phyloP scores from a whole-genome alignment of 2,113 vertebrate genomes.

The Dolichallabes microphthalmus region DNA sequence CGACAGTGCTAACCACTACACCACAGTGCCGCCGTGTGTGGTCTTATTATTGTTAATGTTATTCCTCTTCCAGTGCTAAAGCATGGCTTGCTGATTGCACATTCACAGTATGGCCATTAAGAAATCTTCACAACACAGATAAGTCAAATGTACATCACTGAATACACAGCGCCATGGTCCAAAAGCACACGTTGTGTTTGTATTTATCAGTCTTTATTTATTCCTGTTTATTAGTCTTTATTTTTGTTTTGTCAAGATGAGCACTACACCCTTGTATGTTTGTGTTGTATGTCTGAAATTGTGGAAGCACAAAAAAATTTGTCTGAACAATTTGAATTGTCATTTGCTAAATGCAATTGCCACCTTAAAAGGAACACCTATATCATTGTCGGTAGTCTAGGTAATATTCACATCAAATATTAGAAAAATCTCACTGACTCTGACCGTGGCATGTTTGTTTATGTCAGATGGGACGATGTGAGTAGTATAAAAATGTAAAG shows the following conservation, averaged over 20 bases:
- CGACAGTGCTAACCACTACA: no score
- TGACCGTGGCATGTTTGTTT: neutral
- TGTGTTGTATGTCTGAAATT: neutral
- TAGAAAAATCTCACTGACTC: neutral
- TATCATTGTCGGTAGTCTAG: no score
- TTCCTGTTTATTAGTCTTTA: slow-evolving; percentile 34
- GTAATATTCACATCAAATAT: neutral
- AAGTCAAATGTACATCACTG: neutral
- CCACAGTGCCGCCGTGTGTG: no score
- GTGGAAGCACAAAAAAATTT: neutral
- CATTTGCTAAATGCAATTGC: neutral
- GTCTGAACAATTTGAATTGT: slow-evolving; percentile 17
- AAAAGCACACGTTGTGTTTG: neutral
- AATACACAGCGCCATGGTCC: neutral
- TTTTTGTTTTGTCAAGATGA: neutral
- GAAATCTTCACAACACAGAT: neutral
- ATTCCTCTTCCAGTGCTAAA: neutral
- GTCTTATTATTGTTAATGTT: neutral
- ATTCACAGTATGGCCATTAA: neutral
- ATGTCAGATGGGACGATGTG: neutral
- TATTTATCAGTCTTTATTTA: slow-evolving; percentile 11
- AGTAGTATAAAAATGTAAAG: neutral
- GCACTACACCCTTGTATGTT: neutral
- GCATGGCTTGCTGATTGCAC: neutral
- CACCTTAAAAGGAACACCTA: neutral